Conservation (phyloP, 2,797 vertebrate genomes). For the Peromyscus melanophrys region DNA sequence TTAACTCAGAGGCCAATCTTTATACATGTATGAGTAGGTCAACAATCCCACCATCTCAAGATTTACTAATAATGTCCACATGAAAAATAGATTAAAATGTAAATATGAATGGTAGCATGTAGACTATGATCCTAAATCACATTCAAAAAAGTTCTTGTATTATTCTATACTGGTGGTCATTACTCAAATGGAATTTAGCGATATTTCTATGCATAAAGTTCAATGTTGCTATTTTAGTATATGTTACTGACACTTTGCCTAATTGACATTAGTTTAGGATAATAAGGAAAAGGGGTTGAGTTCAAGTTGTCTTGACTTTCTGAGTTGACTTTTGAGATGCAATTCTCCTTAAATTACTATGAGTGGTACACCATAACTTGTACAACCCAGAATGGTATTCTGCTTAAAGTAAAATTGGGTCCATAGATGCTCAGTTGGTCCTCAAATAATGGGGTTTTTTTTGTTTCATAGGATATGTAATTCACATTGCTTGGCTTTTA, state of each 20-base stretch:
- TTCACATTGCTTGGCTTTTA: conserved; percentile 65
- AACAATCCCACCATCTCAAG: conserved; percentile 89
- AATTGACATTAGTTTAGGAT: conserved; percentile 43
- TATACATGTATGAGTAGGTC: conserved; percentile 90
- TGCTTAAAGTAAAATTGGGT: conserved; percentile 54
- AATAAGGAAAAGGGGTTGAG: conserved; percentile 7
- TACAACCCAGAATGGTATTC: conserved; percentile 55
- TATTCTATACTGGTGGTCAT: conserved; percentile 72
- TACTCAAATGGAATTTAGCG: conserved; percentile 67
- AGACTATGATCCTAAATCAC: conserved; percentile 75
- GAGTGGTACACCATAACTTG: conserved; percentile 61
- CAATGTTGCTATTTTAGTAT: conserved; percentile 68
- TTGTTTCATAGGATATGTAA: conserved; percentile 50
- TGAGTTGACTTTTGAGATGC: conserved; percentile 67
- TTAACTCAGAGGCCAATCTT: conserved; percentile 90
- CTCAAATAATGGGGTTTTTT: conserved; percentile 65
- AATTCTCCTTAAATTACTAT: conserved; percentile 79
- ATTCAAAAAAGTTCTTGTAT: conserved; percentile 74
- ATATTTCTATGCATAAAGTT: conserved; percentile 62
- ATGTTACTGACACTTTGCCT: conserved; percentile 48
- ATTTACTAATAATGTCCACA: conserved; percentile 89
- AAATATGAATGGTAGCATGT: conserved; percentile 73
- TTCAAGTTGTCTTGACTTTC: conserved; percentile 65
- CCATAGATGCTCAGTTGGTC: conserved; percentile 50
- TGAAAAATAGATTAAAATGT: conserved; percentile 82